phyloP scores from a whole-genome alignment of 2,888 invertebrate genomes.

The Drosophila nr. perissopoda region DNA sequence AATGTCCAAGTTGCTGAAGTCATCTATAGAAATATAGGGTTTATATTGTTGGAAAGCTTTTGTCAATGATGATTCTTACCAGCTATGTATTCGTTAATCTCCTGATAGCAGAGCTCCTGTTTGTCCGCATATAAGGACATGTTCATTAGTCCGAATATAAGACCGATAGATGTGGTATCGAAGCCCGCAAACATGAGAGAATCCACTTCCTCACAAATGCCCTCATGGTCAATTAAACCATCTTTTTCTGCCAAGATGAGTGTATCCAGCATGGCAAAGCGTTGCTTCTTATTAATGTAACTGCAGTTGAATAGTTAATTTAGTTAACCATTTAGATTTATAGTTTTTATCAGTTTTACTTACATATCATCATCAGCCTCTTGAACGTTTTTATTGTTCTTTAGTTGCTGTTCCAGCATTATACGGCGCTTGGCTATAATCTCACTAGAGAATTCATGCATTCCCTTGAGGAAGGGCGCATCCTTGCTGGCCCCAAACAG shows the following conservation, averaged over 20 bases:
- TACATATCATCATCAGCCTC: slow-evolving; percentile 49
- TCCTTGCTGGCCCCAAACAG: slow-evolving; percentile 55
- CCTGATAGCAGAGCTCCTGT: slow-evolving; percentile 74
- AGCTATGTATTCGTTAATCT: slow-evolving; percentile 66
- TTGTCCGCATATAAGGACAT: slow-evolving; percentile 67
- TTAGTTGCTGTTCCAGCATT: slow-evolving; percentile 49
- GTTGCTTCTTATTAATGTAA: slow-evolving; percentile 64
- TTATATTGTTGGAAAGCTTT: background rate
- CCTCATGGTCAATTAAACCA: slow-evolving; percentile 82
- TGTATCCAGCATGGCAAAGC: slow-evolving; percentile 80
- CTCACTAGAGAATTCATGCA: slow-evolving; percentile 78
- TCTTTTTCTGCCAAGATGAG: slow-evolving; percentile 74
- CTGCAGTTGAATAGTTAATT: slow-evolving; percentile 21
- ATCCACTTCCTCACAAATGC: slow-evolving; percentile 89
- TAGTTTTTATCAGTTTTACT: slow-evolving; percentile 1
- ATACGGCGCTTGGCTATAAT: slow-evolving; percentile 76
- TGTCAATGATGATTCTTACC: slow-evolving; percentile 41
- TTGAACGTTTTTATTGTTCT: slow-evolving; percentile 5
- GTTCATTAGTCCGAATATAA: slow-evolving; percentile 78
- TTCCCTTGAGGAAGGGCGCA: slow-evolving; percentile 49
- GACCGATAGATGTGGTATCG: slow-evolving; percentile 77
- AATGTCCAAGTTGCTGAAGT: slow-evolving; percentile 57
- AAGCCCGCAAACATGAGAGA: slow-evolving; percentile 87
- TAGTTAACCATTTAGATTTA: background rate
- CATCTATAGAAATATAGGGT: slow-evolving; percentile 37